Evolutionary conservation across 2,797 vertebrate genomes (phyloP).

Genomic region (Eulemur albifrons): DNA sequence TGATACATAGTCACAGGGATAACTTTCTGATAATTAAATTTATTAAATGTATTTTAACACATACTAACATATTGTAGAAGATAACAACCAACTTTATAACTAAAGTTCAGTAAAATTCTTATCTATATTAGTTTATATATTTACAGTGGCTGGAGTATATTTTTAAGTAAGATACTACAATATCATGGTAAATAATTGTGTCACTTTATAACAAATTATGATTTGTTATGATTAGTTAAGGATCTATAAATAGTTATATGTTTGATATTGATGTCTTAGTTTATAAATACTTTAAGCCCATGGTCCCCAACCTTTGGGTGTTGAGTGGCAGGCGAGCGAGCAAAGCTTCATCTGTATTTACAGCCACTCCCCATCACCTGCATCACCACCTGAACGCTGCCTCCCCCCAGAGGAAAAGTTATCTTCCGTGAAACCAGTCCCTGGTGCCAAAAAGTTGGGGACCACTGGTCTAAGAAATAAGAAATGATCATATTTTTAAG

Average conservation of each 20-base stretch:
- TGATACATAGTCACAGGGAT: background rate
- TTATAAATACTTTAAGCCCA: background rate
- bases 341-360: too few relatives aligned
- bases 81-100: background rate
- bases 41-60: background rate
- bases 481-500: background rate
- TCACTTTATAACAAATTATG: background rate
- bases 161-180: background rate
- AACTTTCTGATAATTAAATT: background rate
- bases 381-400: too few relatives aligned
- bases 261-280: background rate
- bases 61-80: background rate
- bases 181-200: background rate
- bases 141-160: background rate
- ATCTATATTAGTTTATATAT: background rate
- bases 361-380: too few relatives aligned
- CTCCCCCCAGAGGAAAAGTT: too few relatives aligned
- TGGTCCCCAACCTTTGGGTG: too few relatives aligned
- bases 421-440: too few relatives aligned
- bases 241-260: background rate
- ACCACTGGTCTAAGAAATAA: background rate
- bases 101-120: background rate
- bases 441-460: too few relatives aligned
- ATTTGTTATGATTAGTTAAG: background rate
- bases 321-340: too few relatives aligned